Evolutionary conservation across 2,113 vertebrate genomes (phyloP).

Genomic region (Tupaia chinensis): DNA sequence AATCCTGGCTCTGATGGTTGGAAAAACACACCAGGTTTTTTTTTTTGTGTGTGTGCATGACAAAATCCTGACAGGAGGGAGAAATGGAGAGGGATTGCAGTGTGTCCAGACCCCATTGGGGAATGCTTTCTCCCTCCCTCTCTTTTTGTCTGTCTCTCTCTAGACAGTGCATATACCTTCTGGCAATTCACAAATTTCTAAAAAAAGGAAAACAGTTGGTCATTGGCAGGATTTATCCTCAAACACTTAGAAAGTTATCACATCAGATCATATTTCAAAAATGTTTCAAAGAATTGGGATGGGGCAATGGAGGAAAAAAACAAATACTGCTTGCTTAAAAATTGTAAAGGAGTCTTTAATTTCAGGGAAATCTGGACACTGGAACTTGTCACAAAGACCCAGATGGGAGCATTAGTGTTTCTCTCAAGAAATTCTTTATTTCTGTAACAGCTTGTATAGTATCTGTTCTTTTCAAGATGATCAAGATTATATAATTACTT

Average conservation of each 20-base stretch:
- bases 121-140: too few species aligned
- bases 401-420: neutral
- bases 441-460: neutral
- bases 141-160: too few species aligned
- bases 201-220: neutral
- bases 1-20: too few species aligned
- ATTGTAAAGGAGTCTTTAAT: neutral
- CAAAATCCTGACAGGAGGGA: too few species aligned
- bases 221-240: neutral
- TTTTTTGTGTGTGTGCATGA: too few species aligned
- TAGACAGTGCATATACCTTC: too few species aligned
- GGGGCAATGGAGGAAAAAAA: neutral
- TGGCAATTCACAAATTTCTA: too few species aligned
- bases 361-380: neutral
- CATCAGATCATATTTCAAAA: neutral
- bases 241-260: neutral
- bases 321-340: neutral
- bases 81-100: too few species aligned
- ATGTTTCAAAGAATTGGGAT: neutral
- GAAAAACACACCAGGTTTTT: too few species aligned
- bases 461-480: neutral
- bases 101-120: too few species aligned
- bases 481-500: neutral
- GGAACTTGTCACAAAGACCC: neutral
- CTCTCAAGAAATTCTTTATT: slow-evolving; percentile 16